Evolutionary conservation across 2,888 invertebrate genomes (phyloP), one percentile per base, ranked within the genome.

Genomic region (Lissocephala sabroskyi): DNA sequence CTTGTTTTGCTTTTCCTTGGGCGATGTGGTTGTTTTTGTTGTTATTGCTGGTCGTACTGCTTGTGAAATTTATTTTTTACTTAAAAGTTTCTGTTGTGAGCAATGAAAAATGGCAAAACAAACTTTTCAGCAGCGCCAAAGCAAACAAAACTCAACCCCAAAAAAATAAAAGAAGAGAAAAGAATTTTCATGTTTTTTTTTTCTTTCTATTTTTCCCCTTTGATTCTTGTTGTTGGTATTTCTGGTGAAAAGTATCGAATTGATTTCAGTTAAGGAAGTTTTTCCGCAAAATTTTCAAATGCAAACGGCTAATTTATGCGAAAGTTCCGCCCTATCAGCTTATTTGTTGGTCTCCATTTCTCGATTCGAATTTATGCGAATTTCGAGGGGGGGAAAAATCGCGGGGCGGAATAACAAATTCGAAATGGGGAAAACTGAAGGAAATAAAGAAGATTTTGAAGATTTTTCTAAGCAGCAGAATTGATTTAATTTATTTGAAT

Each of bases 81-180:
- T 68, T 73, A 73, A 73, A 73, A 73, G 66, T 73, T 73, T 73
- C 63, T 76, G 76, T 73, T 73, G 71, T 76, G 65, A 56, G 59
- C 74, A 68, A 73, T 73, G 71, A 73, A 53, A 76, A 73, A 73
- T 73, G 74, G 76, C 53, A 59, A 75, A 75, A 65, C 74, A 63
- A 73, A 73, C 74, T 76, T 73, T 76, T 75, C 68, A 67, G 62
- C 62, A 73, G 54, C 35, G 35, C 23, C 23, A 23, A 23, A 56
- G 50, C 60, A 66, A 63, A 44, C 45, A 47, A 36, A 54, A 46
- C 32, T 33, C 9, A 46, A 46, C 28, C 14, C 2, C 26, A 23
- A 40, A 18, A 13, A 18, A 40, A 40, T 11, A 3, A 30, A 30
- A 30, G 30, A 11, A 11, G 30, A 30, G 30, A 30, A 10, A 30